phyloP scores from a whole-genome alignment of 2,888 invertebrate genomes.

The Nematopogon swammerdamellus region DNA sequence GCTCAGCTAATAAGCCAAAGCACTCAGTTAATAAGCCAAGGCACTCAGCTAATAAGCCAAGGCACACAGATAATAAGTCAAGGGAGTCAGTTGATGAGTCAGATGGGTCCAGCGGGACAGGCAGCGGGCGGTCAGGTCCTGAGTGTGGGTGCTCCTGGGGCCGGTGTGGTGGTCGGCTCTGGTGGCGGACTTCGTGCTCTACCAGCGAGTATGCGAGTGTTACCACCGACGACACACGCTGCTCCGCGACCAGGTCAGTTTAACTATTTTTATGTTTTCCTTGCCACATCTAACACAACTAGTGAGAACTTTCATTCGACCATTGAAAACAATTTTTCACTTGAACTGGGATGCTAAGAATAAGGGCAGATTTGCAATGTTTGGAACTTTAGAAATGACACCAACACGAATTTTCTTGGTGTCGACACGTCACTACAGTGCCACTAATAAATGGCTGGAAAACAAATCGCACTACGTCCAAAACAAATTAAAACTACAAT shows the following conservation, averaged over 20 bases:
- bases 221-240: slow-evolving; percentile 40
- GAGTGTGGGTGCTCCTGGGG: slow-evolving; percentile 37
- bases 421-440: no score
- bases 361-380: no score
- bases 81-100: slow-evolving; percentile 22
- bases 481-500: no score
- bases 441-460: no score
- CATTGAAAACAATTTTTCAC: no score
- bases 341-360: no score
- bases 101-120: slow-evolving; percentile 25
- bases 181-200: slow-evolving; percentile 40
- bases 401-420: no score
- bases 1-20: slow-evolving; percentile 37
- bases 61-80: slow-evolving; percentile 14
- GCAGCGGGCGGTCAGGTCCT: slow-evolving; percentile 26
- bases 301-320: no score
- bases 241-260: slow-evolving; percentile 47
- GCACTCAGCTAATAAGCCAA: slow-evolving; percentile 21
- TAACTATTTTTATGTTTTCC: not conserved
- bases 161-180: slow-evolving; percentile 30
- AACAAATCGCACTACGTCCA: no score
- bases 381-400: no score
- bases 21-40: slow-evolving; percentile 49
- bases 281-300: no score
- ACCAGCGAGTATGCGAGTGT: slow-evolving; percentile 39